These are phyloP conservation scores for Rhinella marina DNA, from an alignment of 2,797 vertebrate genomes.

Conservation along the genomic window DNA sequence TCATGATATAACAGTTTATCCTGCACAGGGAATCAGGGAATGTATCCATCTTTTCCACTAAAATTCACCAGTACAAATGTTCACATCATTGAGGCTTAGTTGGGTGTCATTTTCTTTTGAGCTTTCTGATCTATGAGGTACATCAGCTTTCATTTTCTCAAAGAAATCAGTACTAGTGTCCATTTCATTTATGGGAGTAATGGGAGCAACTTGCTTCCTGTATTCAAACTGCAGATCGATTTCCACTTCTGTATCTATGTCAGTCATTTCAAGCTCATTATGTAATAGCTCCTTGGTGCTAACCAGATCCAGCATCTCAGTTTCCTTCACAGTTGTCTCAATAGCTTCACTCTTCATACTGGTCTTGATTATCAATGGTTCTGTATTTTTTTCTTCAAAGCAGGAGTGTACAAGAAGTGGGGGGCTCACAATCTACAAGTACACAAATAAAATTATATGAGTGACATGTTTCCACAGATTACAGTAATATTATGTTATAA, in stretches of 20 bases:
- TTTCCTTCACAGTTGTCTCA: neutral
- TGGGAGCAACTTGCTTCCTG: neutral
- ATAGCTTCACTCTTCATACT: neutral
- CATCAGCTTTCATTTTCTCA: neutral
- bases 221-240: constrained; percentile 19
- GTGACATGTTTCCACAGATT: neutral
- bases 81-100: neutral
- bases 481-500: neutral
- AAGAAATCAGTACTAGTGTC: neutral
- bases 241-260: neutral
- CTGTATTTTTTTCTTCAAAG: neutral
- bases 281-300: neutral
- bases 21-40: no score
- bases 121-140: neutral
- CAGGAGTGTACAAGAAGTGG: neutral
- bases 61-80: neutral
- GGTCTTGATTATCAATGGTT: neutral
- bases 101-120: neutral
- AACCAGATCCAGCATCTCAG: neutral
- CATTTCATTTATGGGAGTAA: neutral
- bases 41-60: neutral
- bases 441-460: neutral
- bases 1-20: neutral
- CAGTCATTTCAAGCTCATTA: neutral
- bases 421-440: neutral